Evolutionary conservation across 2,888 invertebrate species (phyloP).

Genomic region (Himalopsyche anomala): DNA sequence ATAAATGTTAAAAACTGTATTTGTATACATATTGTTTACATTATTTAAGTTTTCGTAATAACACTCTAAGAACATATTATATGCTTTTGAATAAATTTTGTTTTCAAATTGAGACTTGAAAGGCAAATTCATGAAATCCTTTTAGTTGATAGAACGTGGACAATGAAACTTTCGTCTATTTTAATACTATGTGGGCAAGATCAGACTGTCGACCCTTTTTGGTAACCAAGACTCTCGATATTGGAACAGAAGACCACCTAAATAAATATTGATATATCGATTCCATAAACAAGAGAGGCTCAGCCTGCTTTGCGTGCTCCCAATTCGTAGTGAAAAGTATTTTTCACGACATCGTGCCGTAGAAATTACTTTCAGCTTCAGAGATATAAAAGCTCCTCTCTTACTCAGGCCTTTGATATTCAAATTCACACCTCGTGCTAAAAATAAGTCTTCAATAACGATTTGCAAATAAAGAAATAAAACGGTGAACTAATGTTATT

Average conservation of each 20-base stretch:
- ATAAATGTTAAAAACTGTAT: too few species aligned
- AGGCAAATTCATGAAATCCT: not conserved
- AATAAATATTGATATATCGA: slow-evolving; percentile 40
- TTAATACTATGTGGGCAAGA: slow-evolving; percentile 1
- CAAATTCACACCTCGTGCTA: slow-evolving; percentile 6
- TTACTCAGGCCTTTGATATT: slow-evolving; percentile 13
- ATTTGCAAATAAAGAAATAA: slow-evolving; percentile 3
- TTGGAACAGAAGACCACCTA: not conserved
- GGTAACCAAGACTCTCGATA: not conserved
- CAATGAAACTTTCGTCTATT: not conserved
- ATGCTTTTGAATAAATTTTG: not conserved
- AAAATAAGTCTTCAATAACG: not conserved
- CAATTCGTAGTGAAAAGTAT: slow-evolving; percentile 12
- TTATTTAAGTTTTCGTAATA: too few species aligned
- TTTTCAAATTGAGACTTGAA: not conserved
- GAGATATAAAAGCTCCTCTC: slow-evolving; percentile 21
- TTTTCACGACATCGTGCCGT: not conserved
- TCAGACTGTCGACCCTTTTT: not conserved
- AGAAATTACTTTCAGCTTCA: not conserved
- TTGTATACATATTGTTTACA: too few species aligned
- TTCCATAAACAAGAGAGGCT: slow-evolving; percentile 4
- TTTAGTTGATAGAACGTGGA: not conserved
- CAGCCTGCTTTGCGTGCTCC: not conserved
- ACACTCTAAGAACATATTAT: not conserved
- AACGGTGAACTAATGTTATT: too few species aligned